A percentile compares a stretch with the other conserved stretches of the same genome.
Conservation (phyloP, 1,140 invertebrate species). For the Drosophila melanica region DNA sequence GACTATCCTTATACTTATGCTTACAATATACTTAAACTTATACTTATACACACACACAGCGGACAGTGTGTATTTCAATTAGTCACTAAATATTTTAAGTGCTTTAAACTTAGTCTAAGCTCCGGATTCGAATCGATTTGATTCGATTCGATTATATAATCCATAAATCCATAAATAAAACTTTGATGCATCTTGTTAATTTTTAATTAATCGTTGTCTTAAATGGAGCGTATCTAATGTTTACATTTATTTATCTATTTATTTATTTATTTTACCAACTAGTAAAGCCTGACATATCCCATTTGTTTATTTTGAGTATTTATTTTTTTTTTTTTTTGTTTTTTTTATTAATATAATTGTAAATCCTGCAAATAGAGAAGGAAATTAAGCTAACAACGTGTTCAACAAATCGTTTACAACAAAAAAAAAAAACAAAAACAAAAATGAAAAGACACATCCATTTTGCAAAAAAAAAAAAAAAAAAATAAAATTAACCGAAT, state of each 20-base stretch:
- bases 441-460: neutral
- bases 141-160: neutral
- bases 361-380: slow-evolving; percentile 52
- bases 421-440: neutral
- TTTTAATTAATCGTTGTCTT: slow-evolving; percentile 10
- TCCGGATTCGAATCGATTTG: slow-evolving; percentile 16
- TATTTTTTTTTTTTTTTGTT: slow-evolving; percentile 52
- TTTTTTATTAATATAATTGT: slow-evolving; percentile 44
- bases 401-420: slow-evolving; percentile 58
- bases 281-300: slow-evolving; percentile 39
- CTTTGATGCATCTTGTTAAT: slow-evolving; percentile 17
- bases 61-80: slow-evolving; percentile 63
- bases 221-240: slow-evolving; percentile 32
- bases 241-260: slow-evolving; percentile 43
- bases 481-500: slow-evolving; percentile 5
- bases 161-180: neutral
- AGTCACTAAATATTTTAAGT: slow-evolving; percentile 83
- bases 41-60: slow-evolving; percentile 21
- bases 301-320: slow-evolving; percentile 61
- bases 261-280: slow-evolving; percentile 53
- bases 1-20: slow-evolving; percentile 47
- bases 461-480: neutral
- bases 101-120: slow-evolving; percentile 77
- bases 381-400: slow-evolving; percentile 45
- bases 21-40: slow-evolving; percentile 25